Evolutionary conservation across 2,888 invertebrate species (phyloP).

Genomic region (Ormyrus labotus): DNA sequence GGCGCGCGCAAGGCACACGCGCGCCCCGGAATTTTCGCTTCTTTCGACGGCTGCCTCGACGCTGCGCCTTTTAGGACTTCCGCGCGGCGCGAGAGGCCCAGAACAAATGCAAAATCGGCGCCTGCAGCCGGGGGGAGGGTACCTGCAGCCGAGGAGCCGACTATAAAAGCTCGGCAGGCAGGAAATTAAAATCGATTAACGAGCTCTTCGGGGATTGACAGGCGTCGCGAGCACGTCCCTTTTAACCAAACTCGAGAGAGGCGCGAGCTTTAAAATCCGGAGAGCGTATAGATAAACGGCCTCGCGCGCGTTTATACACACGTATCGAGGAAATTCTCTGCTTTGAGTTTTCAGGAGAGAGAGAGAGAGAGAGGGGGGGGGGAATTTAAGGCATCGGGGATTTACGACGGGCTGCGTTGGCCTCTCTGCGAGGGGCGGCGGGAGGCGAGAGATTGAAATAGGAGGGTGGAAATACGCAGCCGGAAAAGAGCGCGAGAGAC

Average conservation of each 20-base stretch:
- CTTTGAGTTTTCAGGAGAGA: constrained; percentile 24
- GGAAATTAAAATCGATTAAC: constrained; percentile 72
- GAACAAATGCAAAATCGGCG: constrained; percentile 1
- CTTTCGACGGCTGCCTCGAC: neutral
- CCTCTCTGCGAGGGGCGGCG: neutral
- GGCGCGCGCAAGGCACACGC: neutral
- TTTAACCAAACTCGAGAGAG: too few relatives aligned
- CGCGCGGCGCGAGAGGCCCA: neutral
- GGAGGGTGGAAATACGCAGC: constrained; percentile 18
- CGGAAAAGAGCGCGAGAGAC: neutral
- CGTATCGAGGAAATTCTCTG: constrained; percentile 33
- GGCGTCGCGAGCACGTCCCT: neutral
- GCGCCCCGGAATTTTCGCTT: neutral
- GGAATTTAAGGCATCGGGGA: constrained; percentile 47
- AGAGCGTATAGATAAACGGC: neutral
- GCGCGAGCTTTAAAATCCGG: too few relatives aligned
- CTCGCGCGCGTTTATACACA: constrained; percentile 36
- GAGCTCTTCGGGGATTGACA: constrained; percentile 33
- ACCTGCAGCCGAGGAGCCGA: neutral
- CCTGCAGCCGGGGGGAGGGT: neutral
- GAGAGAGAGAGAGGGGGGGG: constrained; percentile 25
- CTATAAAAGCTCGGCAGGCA: constrained; percentile 57
- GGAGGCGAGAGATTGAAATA: constrained; percentile 28
- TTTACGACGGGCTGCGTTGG: constrained; percentile 37
- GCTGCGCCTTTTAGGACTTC: constrained; percentile 37